These are phyloP conservation scores for Listronotus bonariensis DNA, from an alignment of 1,140 invertebrate genomes.

Conservation along the genomic window DNA sequence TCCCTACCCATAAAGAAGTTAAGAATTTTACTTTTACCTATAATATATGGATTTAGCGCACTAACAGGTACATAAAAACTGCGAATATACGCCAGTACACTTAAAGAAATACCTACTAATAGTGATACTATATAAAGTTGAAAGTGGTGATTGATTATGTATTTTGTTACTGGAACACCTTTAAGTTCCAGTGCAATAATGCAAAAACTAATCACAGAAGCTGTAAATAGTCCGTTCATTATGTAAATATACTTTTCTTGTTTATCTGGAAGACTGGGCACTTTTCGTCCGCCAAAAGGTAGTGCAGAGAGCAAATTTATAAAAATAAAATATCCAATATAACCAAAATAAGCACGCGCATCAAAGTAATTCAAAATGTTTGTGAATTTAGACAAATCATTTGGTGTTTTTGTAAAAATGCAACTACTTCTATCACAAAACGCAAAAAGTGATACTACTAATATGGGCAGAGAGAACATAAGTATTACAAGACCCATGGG, in stretches of 20 bases:
- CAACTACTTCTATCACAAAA: slow-evolving; percentile 53
- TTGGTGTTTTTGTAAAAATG: slow-evolving; percentile 49
- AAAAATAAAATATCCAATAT: slow-evolving; percentile 50
- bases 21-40: slow-evolving; percentile 70
- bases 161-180: slow-evolving; percentile 54
- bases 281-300: slow-evolving; percentile 55
- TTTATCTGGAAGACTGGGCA: slow-evolving; percentile 53
- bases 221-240: slow-evolving; percentile 56
- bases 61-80: slow-evolving; percentile 61
- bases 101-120: slow-evolving; percentile 61
- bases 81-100: slow-evolving; percentile 64
- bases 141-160: slow-evolving; percentile 58
- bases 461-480: slow-evolving; percentile 43
- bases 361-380: slow-evolving; percentile 51
- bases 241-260: slow-evolving; percentile 51
- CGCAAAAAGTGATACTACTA: slow-evolving; percentile 50
- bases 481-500: slow-evolving; percentile 49
- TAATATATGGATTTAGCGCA: slow-evolving; percentile 69
- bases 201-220: slow-evolving; percentile 49
- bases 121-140: slow-evolving; percentile 63
- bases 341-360: slow-evolving; percentile 45
- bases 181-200: slow-evolving; percentile 55
- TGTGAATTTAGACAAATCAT: slow-evolving; percentile 43
- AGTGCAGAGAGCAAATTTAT: slow-evolving; percentile 54
- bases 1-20: slow-evolving; percentile 82